Percentiles rank a stretch among this genome's conserved stretches.
Evolutionary conservation across 2,797 vertebrate genomes (phyloP).

Genomic region (Melanotaenia maccullochi): DNA sequence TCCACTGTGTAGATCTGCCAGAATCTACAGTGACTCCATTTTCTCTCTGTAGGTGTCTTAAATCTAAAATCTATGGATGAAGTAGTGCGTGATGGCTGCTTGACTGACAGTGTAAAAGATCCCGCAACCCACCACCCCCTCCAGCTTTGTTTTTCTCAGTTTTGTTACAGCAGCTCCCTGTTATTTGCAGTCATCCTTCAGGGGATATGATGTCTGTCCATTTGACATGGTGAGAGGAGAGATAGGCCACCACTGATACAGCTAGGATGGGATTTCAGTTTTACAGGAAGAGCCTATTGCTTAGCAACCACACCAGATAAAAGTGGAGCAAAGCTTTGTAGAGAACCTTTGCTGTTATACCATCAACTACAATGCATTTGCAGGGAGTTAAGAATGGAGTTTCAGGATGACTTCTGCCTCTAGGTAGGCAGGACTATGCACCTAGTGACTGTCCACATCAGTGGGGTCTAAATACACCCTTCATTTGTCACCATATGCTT

Average conservation of each 20-base stretch:
- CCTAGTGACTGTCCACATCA: not conserved
- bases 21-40: conserved; percentile 18
- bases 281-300: conserved; percentile 76
- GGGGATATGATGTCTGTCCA: conserved; percentile 49
- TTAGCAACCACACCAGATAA: conserved; percentile 81
- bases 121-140: conserved; percentile 17
- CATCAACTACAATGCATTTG: conserved; percentile 45
- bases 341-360: conserved; percentile 61
- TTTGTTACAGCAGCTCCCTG: conserved; percentile 37
- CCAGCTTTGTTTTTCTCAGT: not conserved
- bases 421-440: not conserved
- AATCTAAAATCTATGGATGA: conserved; percentile 5
- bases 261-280: conserved; percentile 72
- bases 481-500: not conserved
- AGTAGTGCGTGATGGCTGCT: conserved; percentile 28
- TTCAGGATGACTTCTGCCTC: conserved; percentile 20
- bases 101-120: conserved; percentile 26
- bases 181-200: conserved; percentile 50
- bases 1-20: not conserved
- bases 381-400: conserved; percentile 19
- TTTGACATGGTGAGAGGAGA: conserved; percentile 54
- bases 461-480: conserved; percentile 1
- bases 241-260: conserved; percentile 53
- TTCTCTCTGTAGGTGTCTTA: conserved; percentile 1
- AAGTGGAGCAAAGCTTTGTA: conserved; percentile 61